Conservation (phyloP, 2,113 vertebrate species). For the Pelecanoides urinatrix region DNA sequence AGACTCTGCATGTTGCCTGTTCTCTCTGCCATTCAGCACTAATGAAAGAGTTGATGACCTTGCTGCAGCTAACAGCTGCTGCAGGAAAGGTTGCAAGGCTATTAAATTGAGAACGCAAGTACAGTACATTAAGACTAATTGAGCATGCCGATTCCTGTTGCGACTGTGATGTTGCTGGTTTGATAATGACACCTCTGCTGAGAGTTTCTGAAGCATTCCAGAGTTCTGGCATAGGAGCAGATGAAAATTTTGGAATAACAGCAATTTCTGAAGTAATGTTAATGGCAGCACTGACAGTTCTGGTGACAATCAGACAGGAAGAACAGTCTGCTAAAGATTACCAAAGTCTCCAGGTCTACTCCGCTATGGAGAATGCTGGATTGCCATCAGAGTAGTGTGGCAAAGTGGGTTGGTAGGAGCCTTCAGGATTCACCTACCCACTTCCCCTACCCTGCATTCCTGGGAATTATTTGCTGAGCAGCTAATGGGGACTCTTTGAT, state of each 20-base stretch:
- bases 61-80: slow-evolving; percentile 3
- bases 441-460: neutral
- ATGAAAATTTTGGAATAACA: neutral
- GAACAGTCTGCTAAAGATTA: neutral
- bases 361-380: neutral
- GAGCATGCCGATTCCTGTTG: neutral
- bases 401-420: neutral
- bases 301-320: neutral
- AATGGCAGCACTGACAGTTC: neutral
- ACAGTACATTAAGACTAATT: slow-evolving; percentile 6
- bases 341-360: neutral
- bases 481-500: neutral
- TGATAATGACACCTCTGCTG: neutral
- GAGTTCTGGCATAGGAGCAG: neutral
- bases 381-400: neutral
- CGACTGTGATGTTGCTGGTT: neutral
- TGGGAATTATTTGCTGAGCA: neutral
- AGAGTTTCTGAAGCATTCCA: neutral
- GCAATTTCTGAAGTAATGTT: neutral
- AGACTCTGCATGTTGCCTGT: neutral
- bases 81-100: slow-evolving; percentile 4
- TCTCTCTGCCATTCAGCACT: neutral
- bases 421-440: neutral
- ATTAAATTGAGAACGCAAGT: neutral
- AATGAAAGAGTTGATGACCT: slow-evolving; percentile 18